Conservation (phyloP, 2,888 invertebrate genomes). For the Trichogramma dendrolimi region DNA sequence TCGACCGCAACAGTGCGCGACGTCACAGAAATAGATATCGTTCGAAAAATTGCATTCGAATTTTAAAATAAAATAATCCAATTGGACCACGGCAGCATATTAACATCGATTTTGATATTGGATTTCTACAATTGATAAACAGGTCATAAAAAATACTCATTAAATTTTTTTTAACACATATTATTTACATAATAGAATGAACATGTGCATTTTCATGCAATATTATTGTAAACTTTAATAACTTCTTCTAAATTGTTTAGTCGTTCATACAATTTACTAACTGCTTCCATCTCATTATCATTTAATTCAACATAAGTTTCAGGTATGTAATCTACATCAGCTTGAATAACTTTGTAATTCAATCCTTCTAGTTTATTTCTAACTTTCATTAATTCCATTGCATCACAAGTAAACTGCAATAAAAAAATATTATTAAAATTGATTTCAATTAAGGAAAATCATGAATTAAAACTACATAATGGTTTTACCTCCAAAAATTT, state of each 20-base stretch:
- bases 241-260: constrained; percentile 59
- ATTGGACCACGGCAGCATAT: too few relatives aligned
- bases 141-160: too few relatives aligned
- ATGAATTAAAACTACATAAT: constrained; percentile 6
- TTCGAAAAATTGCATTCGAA: too few relatives aligned
- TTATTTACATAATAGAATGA: too few relatives aligned
- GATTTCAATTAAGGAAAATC: background rate
- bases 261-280: constrained; percentile 55
- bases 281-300: constrained; percentile 53
- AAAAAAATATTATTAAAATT: constrained; percentile 9
- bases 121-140: too few relatives aligned
- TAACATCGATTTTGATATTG: too few relatives aligned
- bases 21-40: too few relatives aligned
- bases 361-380: constrained; percentile 52
- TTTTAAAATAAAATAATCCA: too few relatives aligned
- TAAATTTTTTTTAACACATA: too few relatives aligned
- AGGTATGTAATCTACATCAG: constrained; percentile 56
- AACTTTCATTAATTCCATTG: constrained; percentile 52
- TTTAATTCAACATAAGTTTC: constrained; percentile 51
- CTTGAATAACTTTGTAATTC: constrained; percentile 54
- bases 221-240: constrained; percentile 59
- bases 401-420: constrained; percentile 60
- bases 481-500: constrained; percentile 43
- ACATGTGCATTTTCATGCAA: constrained; percentile 32
- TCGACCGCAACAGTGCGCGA: too few relatives aligned